Evolutionary conservation across 1,140 invertebrate genomes (phyloP).

Genomic region (Lamellibrachia luymesi): DNA sequence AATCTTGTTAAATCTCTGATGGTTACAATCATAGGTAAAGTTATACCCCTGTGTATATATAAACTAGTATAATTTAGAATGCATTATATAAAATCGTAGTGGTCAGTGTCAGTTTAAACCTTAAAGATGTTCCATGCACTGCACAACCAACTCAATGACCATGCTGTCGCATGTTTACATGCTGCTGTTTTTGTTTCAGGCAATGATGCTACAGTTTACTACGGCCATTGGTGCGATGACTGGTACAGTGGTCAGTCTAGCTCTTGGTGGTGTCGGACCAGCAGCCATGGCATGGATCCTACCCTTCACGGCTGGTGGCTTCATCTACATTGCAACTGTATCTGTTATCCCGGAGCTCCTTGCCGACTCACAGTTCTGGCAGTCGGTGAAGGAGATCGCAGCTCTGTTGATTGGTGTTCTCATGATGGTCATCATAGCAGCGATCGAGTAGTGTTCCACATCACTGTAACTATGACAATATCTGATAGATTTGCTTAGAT

Average conservation of each 20-base stretch:
- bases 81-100: too few species aligned
- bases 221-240: conserved; percentile 93
- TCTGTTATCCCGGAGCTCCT: conserved; percentile 90
- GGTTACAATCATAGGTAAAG: too few species aligned
- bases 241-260: conserved; percentile 83
- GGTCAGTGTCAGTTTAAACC: too few species aligned
- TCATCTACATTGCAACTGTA: conserved; percentile 97
- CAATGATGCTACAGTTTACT: conserved; percentile 84
- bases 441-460: conserved; percentile 69
- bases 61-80: too few species aligned
- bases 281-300: conserved; percentile 81
- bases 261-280: conserved; percentile 67
- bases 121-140: too few species aligned
- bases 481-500: neutral
- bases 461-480: neutral
- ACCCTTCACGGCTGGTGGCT: conserved; percentile 95
- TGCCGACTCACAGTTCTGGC: conserved; percentile 75
- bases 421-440: conserved; percentile 89
- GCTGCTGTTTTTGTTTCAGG: conserved; percentile 60
- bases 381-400: conserved; percentile 81
- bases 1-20: too few species aligned
- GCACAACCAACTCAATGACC: too few species aligned
- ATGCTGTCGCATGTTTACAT: neutral
- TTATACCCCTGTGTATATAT: too few species aligned
- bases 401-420: conserved; percentile 81